phyloP scores from a whole-genome alignment of 2,113 vertebrate genomes.

The Albula glossodonta region DNA sequence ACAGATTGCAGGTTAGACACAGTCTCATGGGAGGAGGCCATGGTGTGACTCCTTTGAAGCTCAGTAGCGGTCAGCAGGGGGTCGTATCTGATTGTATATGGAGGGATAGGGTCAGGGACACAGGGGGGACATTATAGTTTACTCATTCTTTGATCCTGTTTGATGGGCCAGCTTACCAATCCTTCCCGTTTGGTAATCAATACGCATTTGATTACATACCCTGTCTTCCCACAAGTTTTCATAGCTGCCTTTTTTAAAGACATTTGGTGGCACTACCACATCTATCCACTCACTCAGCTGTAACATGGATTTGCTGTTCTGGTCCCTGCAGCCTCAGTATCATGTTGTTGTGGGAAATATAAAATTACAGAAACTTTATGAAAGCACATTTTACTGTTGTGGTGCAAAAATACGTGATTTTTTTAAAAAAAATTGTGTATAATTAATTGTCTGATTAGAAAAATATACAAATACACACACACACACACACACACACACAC shows the following conservation, averaged over 20 bases:
- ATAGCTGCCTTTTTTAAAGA: neutral
- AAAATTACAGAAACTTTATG: too few relatives aligned
- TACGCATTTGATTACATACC: neutral
- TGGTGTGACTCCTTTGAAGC: neutral
- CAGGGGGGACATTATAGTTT: neutral
- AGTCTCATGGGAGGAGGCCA: neutral
- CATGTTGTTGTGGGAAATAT: too few relatives aligned
- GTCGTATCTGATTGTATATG: neutral
- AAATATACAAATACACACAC: too few relatives aligned
- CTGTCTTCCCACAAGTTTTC: neutral
- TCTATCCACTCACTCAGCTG: neutral
- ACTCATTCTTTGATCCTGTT: neutral
- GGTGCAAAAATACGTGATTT: too few relatives aligned
- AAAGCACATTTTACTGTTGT: too few relatives aligned
- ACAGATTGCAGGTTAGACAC: too few relatives aligned
- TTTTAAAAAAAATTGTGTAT: too few relatives aligned
- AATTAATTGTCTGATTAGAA: too few relatives aligned
- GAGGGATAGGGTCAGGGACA: neutral
- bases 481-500: too few relatives aligned
- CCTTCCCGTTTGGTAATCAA: neutral
- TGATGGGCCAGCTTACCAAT: neutral
- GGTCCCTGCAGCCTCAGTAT: too few relatives aligned
- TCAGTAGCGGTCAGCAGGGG: neutral
- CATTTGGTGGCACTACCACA: neutral
- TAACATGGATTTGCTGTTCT: neutral